Conservation (phyloP, 2,888 invertebrate genomes). For the Crossocerus cetratus region DNA sequence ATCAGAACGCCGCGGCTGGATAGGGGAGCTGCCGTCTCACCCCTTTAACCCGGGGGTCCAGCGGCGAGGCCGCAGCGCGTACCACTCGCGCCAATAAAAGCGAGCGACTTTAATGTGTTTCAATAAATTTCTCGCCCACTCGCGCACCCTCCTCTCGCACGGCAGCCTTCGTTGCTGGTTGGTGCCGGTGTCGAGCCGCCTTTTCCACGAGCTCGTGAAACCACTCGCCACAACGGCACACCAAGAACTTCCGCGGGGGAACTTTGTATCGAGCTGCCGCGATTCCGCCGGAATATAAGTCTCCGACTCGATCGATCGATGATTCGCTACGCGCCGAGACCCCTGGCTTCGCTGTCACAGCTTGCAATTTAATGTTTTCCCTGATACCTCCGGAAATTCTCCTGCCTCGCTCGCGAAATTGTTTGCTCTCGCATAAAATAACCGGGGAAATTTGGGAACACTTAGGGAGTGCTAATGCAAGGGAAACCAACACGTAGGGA, state of each 20-base stretch:
- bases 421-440: no score
- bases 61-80: conserved; percentile 25
- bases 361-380: no score
- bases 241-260: neutral
- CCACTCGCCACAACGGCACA: neutral
- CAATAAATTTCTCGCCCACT: conserved; percentile 59
- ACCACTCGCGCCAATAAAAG: conserved; percentile 47
- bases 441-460: no score
- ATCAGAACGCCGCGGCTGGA: conserved; percentile 50
- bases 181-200: neutral
- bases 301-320: neutral
- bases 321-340: neutral
- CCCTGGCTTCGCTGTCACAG: no score
- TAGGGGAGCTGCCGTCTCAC: conserved; percentile 33
- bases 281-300: neutral
- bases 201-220: conserved; percentile 7
- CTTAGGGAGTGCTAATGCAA: no score
- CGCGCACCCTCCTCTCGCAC: neutral
- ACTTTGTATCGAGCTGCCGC: conserved; percentile 1
- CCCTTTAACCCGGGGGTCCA: conserved; percentile 49
- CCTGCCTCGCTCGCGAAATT: no score
- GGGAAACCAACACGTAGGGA: no score
- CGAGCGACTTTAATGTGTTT: conserved; percentile 65
- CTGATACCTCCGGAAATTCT: no score
- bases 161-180: conserved; percentile 3